Conservation (phyloP, 2,888 invertebrate species). For the Cryptus viduatorius region DNA sequence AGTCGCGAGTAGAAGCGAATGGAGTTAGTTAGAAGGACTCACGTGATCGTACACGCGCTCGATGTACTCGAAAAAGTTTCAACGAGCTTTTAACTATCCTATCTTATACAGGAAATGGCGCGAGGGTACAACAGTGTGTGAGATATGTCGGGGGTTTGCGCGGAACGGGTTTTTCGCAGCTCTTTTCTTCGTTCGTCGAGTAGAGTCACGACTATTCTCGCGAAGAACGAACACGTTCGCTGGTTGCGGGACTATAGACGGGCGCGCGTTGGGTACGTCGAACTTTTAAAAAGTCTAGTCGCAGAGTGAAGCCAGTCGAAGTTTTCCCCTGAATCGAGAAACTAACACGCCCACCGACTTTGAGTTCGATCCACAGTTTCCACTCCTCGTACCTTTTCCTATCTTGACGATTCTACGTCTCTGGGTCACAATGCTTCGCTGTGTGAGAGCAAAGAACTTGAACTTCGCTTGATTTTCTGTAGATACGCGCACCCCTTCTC, state of each 20-base stretch:
- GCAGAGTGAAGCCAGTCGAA: conserved; percentile 64
- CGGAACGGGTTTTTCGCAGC: conserved; percentile 59
- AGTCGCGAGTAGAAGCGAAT: not conserved
- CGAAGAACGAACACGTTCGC: conserved; percentile 12
- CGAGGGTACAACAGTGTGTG: conserved; percentile 59
- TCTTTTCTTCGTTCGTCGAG: conserved; percentile 27
- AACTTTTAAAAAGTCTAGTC: conserved; percentile 77
- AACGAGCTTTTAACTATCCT: conserved; percentile 78
- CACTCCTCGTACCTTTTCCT: not conserved
- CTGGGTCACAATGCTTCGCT: conserved; percentile 20
- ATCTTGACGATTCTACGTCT: conserved; percentile 24
- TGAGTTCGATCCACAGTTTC: conserved; percentile 18
- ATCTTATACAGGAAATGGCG: conserved; percentile 69
- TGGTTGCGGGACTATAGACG: not conserved
- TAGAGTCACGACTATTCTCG: conserved; percentile 27
- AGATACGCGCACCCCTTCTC: conserved; percentile 21
- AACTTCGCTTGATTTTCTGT: conserved; percentile 51
- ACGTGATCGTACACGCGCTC: conserved; percentile 41
- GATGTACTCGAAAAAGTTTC: conserved; percentile 72
- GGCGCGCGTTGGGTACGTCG: conserved; percentile 60
- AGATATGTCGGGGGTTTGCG: conserved; percentile 21
- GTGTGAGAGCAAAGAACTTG: conserved; percentile 53
- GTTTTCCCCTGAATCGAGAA: conserved; percentile 62
- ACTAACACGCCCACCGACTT: conserved; percentile 9
- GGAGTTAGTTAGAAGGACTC: not conserved